These are phyloP conservation scores for Dolichoris vasculosae DNA, from an alignment of 1,140 invertebrate species.

Conservation along the genomic window DNA sequence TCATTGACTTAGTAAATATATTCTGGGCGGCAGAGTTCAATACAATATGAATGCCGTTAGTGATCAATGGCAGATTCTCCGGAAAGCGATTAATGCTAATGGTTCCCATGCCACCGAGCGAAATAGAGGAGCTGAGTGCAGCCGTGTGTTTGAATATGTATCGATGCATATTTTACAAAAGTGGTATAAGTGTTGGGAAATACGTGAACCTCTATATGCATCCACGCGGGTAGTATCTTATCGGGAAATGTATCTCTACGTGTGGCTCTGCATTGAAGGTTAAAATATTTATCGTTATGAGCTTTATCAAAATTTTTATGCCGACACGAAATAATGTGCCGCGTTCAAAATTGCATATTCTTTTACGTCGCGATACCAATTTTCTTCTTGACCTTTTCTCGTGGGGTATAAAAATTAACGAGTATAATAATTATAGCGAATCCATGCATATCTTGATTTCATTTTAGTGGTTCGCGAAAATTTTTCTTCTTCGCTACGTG, in stretches of 20 bases:
- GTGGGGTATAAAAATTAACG: too few species aligned
- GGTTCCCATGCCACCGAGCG: conserved; percentile 56
- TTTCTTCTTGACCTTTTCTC: too few species aligned
- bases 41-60: conserved; percentile 69
- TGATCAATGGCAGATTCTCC: conserved; percentile 64
- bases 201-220: too few species aligned
- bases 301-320: too few species aligned
- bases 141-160: conserved; percentile 68
- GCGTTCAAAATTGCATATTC: too few species aligned
- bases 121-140: conserved; percentile 27
- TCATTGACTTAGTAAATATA: conserved; percentile 60
- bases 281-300: conserved; percentile 24
- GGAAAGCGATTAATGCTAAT: conserved; percentile 71
- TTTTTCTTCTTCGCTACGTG: too few species aligned
- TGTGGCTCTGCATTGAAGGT: neutral
- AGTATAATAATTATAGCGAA: too few species aligned
- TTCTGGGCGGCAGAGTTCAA: conserved; percentile 52
- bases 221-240: conserved; percentile 23
- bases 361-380: too few species aligned
- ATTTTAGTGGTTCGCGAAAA: too few species aligned
- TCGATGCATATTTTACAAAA: conserved; percentile 66
- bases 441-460: too few species aligned
- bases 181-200: conserved; percentile 43
- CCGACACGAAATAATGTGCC: too few species aligned
- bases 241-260: conserved; percentile 56